Evolutionary conservation across 1,140 invertebrate genomes (phyloP), one percentile per base, ranked within the genome.

Genomic region (Tetramorium simillimum): DNA sequence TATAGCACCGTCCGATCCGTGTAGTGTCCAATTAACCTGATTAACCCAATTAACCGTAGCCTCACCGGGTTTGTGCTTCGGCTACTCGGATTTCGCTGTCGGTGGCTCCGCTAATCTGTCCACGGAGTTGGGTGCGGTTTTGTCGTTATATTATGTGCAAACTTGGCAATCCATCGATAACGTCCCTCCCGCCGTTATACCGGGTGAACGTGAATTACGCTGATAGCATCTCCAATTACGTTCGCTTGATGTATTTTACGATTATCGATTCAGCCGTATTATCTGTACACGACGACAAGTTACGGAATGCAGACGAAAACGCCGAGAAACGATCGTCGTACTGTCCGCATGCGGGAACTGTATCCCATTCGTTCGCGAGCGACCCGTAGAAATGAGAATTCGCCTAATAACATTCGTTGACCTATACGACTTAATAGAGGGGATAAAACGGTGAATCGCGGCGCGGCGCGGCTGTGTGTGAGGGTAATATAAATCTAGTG

Each of bases 21-120:
- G 18, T 37, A 14, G 43, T 60, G 33, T 89, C 72, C 73, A 90
- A 90, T 90, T 90, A 90, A 90, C 85, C 65, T 85, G 56, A 86
- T 84, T 84, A 76, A 78, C 85, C 60, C 76, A 81, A 88, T 89
- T 89, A 89, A 78, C 72, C 51, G 24, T 69, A 62, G 51, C 21
- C 78, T 73, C 53, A 33, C n/a, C 9, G 28, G 85, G 67, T 51
- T 85, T 73, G 82, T 85, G 81, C 70, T 65, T 49, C 58, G 53
- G 60, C 62, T 63, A 73, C 80, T 87, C 80, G 80, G 60, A 87
- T 87, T 87, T 84, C 69, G 56, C 80, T 84, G 80, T 65, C 65
- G 51, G 49, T 53, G 67, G 69, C 65, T 46, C 82, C 60, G 58
- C 75, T 85, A 51, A 84, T 69, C 67, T 84, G 86, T 87, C 86